Evolutionary conservation across 2,113 vertebrate genomes (phyloP), one percentile per base, ranked within the genome.

Genomic region (Lampris incognitus): DNA sequence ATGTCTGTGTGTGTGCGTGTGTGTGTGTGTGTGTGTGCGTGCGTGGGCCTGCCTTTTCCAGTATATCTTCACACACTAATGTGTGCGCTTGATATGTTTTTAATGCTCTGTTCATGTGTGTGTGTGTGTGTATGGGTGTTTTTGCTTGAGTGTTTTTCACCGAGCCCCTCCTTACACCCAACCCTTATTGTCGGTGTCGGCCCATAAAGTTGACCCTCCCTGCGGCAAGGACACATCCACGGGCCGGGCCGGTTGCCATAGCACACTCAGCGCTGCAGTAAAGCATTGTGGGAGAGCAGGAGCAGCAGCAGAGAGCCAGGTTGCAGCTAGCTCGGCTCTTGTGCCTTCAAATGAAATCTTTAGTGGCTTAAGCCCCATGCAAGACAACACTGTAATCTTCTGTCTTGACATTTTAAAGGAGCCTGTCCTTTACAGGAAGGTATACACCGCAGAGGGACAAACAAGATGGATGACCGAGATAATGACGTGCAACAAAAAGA

Each of bases 181-280:
- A 87, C 87, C 76, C 83, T 85, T 93, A 89, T 86, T 88, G 86
- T 88, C 92, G 75, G 85, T 66, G 69, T 76, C 72, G 72, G 85
- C 70, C 74, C 56, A 77, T 86, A 85, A 77, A 89, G 83, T 68
- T 65, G 81, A 84, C 67, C 72, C 71, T 79, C 76, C 54, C 61
- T 76, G 62, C 50, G 46, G 75, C 78, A 82, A 81, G 81, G 87
- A 87, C 67, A 81, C 68, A 37, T 72, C 82, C 87, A 48, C 69
- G 61, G 59, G 67, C 11, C 41, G 40, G 67, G 85, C 72, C 72
- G 5, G 78, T 89, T 90, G 80, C 82, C 83, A 91, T 79, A 77
- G 81, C 49, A 59, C 63, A 13, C 44, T 60, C 64, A 58, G 57
- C 73, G 59, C 59, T 83, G 38, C 66, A 54, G 42, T 79, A 59